Evolutionary conservation across 2,113 vertebrate genomes (phyloP), one percentile per base, ranked within the genome.

Genomic region (Echinops telfairi): DNA sequence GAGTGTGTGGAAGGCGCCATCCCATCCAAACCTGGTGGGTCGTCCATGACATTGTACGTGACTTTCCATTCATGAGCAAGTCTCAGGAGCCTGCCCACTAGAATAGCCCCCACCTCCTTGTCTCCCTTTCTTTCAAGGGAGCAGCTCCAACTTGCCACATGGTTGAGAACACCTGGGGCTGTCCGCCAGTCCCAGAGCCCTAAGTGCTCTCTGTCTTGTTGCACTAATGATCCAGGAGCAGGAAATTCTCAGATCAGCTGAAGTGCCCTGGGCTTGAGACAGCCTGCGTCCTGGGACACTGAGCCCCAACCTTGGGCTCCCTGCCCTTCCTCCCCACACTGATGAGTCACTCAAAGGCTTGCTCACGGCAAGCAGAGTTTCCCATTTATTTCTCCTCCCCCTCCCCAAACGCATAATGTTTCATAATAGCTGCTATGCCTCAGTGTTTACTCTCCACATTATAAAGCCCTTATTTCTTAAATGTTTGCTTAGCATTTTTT

Each of bases 401-500:
- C 57, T 53, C 57, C 53, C 25, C 8, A 64, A 64, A 64, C 23
- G 22, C 36, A 27, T 1, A 7, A 16, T 14, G 47, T 25, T 86
- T 40, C 38, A 12, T 83, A 62, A 60, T 57, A 91, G 77, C 71
- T 57, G 22, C 20, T 73, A 2, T 83, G 85, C 53, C 83, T 92
- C 57, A 23, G 36, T 90, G 88, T 88, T 97, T 88, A 79, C 64
- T 66, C 80, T 83, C 70, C 78, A 79, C 86, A 76, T 88, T 94
- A 86, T 43, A 53, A 78, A 82, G 87, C 76, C 38, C 47, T 92
- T 58, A 73, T 73, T 89, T 66, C 82, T 94, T 87, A 88, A 91
- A 94, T 87, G 80, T 95, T 95, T 93, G 82, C 85, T 96, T 83
- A 89, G 57, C 40, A 25, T 40, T 93, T 95, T 79, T 73, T 81